Evolutionary conservation across 2,797 vertebrate genomes (phyloP), one percentile per base, ranked within the genome.

Genomic region (Bradypodion pumilum): DNA sequence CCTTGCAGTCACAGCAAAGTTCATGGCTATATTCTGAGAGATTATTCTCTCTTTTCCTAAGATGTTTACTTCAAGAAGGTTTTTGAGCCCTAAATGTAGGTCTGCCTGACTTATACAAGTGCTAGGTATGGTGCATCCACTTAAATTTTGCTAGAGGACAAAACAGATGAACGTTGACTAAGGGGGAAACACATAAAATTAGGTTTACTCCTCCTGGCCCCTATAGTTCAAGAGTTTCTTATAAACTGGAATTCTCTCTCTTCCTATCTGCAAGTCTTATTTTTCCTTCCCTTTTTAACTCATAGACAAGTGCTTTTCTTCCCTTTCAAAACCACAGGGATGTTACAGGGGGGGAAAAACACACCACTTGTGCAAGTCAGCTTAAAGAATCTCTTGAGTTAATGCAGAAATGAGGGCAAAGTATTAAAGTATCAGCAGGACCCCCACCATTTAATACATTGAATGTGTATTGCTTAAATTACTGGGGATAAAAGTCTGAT

Each of bases 151-250:
- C 72, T 89, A 49, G 72, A 86, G 60, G 85, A 88, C 1, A n/a
- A 81, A 89, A 88, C 1, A 62, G 78, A 75, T 85, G 60, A 52
- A 82, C 92, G 93, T 88, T 90, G 77, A 66, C 76, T 90, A 85
- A 66, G 21, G 23, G 13, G 29, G 44, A 91, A 90, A 90, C 69
- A 80, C 13, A 35, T 19, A 83, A 92, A 88, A 85, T 4, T 72
- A 42, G 80, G 90, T 88, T 80, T 82, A 52, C 19, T 86, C 82
- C 83, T 25, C 86, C 85, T 8, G 79, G 46, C 76, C 89, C 90
- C 91, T 90, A 60, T 77, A 91, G 83, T 74, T 93, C 80, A 35
- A 87, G 90, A 94, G 52, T 70, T 74, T 85, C 84, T 92, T 81
- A 66, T 44, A 77, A 9, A 7, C 44, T 16, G 59, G 16, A 72